Evolutionary conservation across 2,888 invertebrate species (phyloP), one percentile per base, ranked within the genome.

Genomic region (Aphidoletes aphidimyza): DNA sequence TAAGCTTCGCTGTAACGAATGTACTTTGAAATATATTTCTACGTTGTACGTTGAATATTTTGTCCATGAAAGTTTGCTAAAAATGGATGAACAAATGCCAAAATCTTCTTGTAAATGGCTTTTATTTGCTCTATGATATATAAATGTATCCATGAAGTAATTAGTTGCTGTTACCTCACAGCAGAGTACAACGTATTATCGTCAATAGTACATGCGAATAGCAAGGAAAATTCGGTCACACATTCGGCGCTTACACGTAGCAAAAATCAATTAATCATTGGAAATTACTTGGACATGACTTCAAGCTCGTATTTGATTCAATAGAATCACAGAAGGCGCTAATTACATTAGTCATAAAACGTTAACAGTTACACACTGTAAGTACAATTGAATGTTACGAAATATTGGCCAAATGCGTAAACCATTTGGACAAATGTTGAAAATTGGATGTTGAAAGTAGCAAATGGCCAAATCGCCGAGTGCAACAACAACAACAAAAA

Each of bases 191-290:
- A 47, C 8, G 42, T 17, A 47, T 11, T 17, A 47, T n/a, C n/a
- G n/a, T n/a, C 47, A 47, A 47, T 47, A 47, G 47, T 42, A 6
- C 42, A 42, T 49, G 49, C 49, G 11, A 8, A 19, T 3, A 17
- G 2, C 49, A 49, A 49, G 22, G 19, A 1, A 26, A 54, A 54
- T 22, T 22, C 26, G 17, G 3, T 11, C 54, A 54, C 26, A 54
- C 5, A 54, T 54, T 54, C 22, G 5, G 26, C 34, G 0, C 30
- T 69, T 34, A 69, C 34, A 81, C 36, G 81, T 39, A n/a, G 22
- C 37, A 54, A 36, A 81, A 81, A 37, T 81, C 81, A 81, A 37
- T 81, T 81, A 69, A 81, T 81, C 81, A 69, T 81, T 81, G 81
- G 22, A 37, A 37, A 81, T n/a, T 37, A n/a, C 81, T 81, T 81